Conservation (phyloP, 2,797 vertebrate genomes). For the Perdix hodgsoniae region DNA sequence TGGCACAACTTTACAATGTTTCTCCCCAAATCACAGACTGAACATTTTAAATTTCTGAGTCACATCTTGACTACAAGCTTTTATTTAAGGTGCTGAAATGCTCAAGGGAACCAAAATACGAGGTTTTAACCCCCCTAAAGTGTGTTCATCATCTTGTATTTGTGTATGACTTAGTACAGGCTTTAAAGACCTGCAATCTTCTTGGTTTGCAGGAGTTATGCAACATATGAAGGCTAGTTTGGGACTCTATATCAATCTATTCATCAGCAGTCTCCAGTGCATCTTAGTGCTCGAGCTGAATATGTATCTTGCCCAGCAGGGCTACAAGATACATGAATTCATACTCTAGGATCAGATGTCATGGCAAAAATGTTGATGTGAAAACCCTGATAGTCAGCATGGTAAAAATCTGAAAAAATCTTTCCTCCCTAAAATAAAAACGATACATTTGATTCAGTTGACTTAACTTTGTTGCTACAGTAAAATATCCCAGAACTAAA, state of each 20-base stretch:
- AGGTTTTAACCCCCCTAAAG: background rate
- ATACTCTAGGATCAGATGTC: constrained; percentile 39
- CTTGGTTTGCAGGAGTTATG: constrained; percentile 13
- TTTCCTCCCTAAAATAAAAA: constrained; percentile 7
- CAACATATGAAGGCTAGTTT: background rate
- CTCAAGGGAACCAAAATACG: background rate
- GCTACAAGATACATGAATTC: constrained; percentile 14
- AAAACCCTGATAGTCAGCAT: background rate
- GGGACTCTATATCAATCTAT: constrained; percentile 8
- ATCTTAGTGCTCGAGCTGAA: background rate
- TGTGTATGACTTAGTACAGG: background rate
- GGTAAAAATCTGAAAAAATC: background rate
- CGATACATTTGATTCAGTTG: constrained; percentile 7
- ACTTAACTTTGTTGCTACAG: constrained; percentile 10
- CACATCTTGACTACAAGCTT: background rate
- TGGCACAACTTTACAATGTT: background rate
- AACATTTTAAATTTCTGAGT: background rate
- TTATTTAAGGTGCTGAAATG: background rate
- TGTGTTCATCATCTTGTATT: background rate
- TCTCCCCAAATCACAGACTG: background rate
- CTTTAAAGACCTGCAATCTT: background rate
- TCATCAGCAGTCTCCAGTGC: background rate
- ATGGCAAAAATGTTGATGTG: constrained; percentile 4
- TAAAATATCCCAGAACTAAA: background rate
- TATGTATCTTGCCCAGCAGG: background rate